Conservation (phyloP, 2,797 vertebrate genomes). For the Xyrichtys novacula region DNA sequence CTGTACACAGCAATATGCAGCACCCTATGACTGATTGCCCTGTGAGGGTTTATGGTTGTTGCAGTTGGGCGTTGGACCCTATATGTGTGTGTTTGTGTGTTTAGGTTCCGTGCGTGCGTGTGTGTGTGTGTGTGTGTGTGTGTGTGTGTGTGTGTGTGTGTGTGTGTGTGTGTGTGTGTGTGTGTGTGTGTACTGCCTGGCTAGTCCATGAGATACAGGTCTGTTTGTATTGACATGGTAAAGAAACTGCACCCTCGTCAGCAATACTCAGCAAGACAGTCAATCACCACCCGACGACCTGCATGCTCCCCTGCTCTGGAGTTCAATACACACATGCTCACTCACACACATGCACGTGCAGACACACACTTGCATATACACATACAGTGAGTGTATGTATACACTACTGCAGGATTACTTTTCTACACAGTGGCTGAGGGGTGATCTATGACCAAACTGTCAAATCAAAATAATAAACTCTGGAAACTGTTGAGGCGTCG, state of each 20-base stretch:
- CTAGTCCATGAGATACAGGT: conserved; percentile 52
- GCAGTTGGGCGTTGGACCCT: conserved; percentile 7
- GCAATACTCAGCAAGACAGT: conserved; percentile 68
- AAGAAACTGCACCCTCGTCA: conserved; percentile 68
- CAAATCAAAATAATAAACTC: background rate
- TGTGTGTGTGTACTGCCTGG: conserved; percentile 11
- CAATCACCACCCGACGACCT: conserved; percentile 64
- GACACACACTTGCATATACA: conserved; percentile 7
- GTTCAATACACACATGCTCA: conserved; percentile 30
- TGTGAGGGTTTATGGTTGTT: conserved; percentile 46
- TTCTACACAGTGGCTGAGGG: background rate
- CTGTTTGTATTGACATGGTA: conserved; percentile 70
- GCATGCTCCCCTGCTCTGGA: conserved; percentile 38
- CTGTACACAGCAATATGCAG: conserved; percentile 59
- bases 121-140: conserved; percentile 8
- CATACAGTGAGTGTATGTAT: no score
- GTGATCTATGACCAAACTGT: background rate
- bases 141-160: conserved; percentile 1
- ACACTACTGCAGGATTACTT: conserved; percentile 4
- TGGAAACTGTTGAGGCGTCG: no score
- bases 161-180: conserved; percentile 11
- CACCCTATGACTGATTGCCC: conserved; percentile 63
- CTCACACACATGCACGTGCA: background rate
- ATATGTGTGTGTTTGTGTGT: no score
- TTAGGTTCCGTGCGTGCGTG: background rate